A percentile compares a stretch with the other conserved stretches of the same genome.
phyloP scores from a whole-genome alignment of 2,797 vertebrate species.

The Labroides dimidiatus region DNA sequence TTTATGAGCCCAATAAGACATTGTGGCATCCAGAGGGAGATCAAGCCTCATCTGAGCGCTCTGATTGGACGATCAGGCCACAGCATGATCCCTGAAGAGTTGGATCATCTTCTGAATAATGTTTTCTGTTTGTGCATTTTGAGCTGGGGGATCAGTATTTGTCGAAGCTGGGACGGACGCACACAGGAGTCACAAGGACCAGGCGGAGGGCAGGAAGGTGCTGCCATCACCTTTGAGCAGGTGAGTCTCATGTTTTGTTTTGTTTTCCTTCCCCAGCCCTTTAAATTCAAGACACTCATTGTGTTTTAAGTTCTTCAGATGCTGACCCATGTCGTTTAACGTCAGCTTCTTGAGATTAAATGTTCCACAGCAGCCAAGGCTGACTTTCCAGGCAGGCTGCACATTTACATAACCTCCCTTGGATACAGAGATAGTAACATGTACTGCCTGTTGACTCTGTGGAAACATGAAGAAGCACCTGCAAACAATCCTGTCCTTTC shows the following conservation, averaged over 20 bases:
- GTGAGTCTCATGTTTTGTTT: conserved; percentile 45
- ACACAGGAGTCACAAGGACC: conserved; percentile 14
- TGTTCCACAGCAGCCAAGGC: background rate
- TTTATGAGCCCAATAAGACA: conserved; percentile 32
- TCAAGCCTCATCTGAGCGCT: conserved; percentile 37
- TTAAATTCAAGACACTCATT: background rate
- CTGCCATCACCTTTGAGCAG: too few relatives aligned
- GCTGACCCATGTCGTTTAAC: background rate
- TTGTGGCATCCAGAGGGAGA: conserved; percentile 42
- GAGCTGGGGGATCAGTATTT: conserved; percentile 27
- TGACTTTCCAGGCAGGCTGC: conserved; percentile 2
- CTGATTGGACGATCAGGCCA: conserved; percentile 77
- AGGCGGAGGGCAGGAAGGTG: conserved; percentile 1
- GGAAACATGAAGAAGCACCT: background rate
- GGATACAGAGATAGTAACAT: conserved; percentile 21
- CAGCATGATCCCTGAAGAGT: conserved; percentile 69
- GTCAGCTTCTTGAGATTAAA: conserved; percentile 2
- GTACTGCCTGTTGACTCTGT: background rate
- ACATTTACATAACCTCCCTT: conserved; percentile 39
- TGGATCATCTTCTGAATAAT: conserved; percentile 68
- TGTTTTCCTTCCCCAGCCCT: background rate
- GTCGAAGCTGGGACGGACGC: conserved; percentile 18
- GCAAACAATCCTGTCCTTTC: conserved; percentile 14
- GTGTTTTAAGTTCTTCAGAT: background rate
- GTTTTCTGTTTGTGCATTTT: conserved; percentile 47